These are phyloP conservation scores for Elmis aenea DNA, from an alignment of 2,888 invertebrate species.

Conservation along the genomic window DNA sequence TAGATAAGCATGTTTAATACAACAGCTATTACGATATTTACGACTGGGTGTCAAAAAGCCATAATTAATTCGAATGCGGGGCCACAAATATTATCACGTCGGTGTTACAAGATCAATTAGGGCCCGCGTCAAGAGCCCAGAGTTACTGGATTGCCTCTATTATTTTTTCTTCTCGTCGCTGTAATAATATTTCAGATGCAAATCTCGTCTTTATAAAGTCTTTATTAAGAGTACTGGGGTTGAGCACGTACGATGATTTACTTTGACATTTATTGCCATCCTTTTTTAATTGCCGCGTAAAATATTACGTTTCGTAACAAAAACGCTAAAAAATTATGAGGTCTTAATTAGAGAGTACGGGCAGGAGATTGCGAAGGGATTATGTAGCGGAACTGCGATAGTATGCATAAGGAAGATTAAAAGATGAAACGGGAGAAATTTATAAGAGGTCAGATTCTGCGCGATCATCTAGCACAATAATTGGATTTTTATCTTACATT, in stretches of 20 bases:
- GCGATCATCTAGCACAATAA: conserved; percentile 28
- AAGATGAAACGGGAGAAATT: conserved; percentile 26
- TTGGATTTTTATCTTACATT: conserved; percentile 30
- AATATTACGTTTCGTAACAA: conserved; percentile 30
- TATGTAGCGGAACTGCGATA: conserved; percentile 29
- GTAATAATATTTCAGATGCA: conserved; percentile 23
- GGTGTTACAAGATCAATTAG: conserved; percentile 13
- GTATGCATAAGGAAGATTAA: conserved; percentile 27
- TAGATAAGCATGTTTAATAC: too few species aligned
- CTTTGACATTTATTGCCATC: conserved; percentile 35
- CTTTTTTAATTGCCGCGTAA: conserved; percentile 36
- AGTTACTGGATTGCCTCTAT: conserved; percentile 18
- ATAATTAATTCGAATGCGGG: conserved; percentile 17
- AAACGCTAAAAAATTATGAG: conserved; percentile 37
- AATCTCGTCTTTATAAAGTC: conserved; percentile 22
- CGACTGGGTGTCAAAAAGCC: too few species aligned
- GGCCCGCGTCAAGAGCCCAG: conserved; percentile 13
- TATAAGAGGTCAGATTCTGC: conserved; percentile 28
- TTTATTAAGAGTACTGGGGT: conserved; percentile 16
- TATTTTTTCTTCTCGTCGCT: conserved; percentile 15
- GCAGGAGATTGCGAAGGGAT: conserved; percentile 30
- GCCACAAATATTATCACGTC: too few species aligned
- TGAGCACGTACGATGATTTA: conserved; percentile 34
- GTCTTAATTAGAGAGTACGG: conserved; percentile 39
- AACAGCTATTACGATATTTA: too few species aligned